Evolutionary conservation across 2,888 invertebrate species (phyloP), one percentile per base, ranked within the genome.

Genomic region (Cybosia mesomella): DNA sequence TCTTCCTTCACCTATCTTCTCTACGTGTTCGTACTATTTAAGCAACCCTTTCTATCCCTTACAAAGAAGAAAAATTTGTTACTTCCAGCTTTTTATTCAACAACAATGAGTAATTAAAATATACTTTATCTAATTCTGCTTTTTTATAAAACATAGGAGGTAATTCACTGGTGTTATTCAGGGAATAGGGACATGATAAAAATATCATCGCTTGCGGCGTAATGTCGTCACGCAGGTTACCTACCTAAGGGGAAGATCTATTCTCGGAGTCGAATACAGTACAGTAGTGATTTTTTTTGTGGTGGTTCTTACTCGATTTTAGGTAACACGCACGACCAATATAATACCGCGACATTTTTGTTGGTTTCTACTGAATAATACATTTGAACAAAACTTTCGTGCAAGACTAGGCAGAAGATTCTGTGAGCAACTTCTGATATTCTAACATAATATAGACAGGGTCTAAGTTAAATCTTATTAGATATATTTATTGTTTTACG

Each of bases 111-210:
- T 55, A 13, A n/a, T 55, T 3, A 24, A 43, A 18, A 18, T 43
- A 43, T 18, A 18, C 43, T 43, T 18, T 15, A 15, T 39, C 39
- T 43, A 43, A 43, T 43, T 18, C 8, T n/a, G 18, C 1, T 49
- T n/a, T 49, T 49, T n/a, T 49, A n/a, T 43, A 7, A 49, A 49
- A n/a, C 9, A n/a, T 5, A 49, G 8, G 49, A 49, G 49, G n/a
- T 49, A 49, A 49, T 49, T n/a, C 28, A 21, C 43, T 18, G 2
- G 64, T 65, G 64, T 76, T 68, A 73, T 64, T 58, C 22, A 58
- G 49, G 18, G 15, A 22, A 21, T 13, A 53, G 34, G 53, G 65
- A 24, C 24, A 24, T 65, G 28, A 58, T 58, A 65, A 59, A 65
- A 65, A 65, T 59, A 65, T 34, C 58, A 57, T 32, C 11, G 43